Evolutionary conservation across 2,113 vertebrate genomes (phyloP).

Genomic region (Dicentrarchus labrax): DNA sequence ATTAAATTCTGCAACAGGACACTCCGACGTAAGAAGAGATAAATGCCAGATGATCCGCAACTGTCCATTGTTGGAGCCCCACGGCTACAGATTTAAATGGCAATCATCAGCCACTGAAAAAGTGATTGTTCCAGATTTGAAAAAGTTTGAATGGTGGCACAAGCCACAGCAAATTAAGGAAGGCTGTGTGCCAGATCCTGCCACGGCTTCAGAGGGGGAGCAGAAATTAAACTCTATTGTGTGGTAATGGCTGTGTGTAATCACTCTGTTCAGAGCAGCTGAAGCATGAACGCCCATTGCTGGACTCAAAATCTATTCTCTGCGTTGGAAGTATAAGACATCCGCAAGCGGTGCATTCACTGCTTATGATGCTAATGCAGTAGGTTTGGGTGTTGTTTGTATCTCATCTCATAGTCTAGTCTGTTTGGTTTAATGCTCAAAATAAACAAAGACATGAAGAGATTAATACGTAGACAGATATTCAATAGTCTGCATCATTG

Average conservation of each 20-base stretch:
- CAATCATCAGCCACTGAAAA: conserved; percentile 41
- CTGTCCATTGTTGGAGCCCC: conserved; percentile 16
- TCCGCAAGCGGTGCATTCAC: conserved; percentile 40
- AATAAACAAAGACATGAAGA: neutral
- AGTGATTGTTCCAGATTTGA: conserved; percentile 59
- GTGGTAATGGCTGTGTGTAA: conserved; percentile 82
- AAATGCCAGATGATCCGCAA: neutral
- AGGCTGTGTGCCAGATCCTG: conserved; percentile 72
- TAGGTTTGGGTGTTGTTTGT: neutral
- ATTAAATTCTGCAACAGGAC: neutral
- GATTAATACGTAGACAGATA: neutral
- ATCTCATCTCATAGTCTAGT: neutral
- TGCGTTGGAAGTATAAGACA: conserved; percentile 32
- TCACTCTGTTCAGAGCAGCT: conserved; percentile 75
- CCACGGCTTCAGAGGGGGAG: conserved; percentile 62
- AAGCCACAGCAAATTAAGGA: conserved; percentile 74
- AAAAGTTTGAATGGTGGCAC: conserved; percentile 74
- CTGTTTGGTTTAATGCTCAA: neutral
- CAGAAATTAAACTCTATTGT: conserved; percentile 82
- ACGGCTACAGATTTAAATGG: conserved; percentile 60
- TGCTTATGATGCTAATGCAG: neutral
- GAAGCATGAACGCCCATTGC: conserved; percentile 72
- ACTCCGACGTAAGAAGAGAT: neutral
- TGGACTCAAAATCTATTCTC: conserved; percentile 65
- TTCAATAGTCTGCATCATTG: neutral